Base-by-base conservation (phyloP, 2,113 vertebrate genomes). In the Xiphophorus hellerii region DNA sequence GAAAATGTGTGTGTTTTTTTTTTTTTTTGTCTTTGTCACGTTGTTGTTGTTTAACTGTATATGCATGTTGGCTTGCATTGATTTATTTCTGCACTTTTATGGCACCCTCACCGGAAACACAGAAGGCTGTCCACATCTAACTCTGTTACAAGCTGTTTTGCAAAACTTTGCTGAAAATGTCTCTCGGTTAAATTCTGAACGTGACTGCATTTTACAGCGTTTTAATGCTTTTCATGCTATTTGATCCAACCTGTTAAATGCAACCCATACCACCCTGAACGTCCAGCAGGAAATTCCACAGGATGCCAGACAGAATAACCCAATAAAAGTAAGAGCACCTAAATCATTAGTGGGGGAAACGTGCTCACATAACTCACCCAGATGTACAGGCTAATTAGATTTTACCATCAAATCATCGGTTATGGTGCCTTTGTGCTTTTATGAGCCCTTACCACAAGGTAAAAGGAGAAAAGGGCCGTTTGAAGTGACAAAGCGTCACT, bases 341-440 rank as follows among this genome's bases (percentile, higher is more conserved):
- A 93, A 95, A 94, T 96, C 96, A 97, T 98, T 97, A 97, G 96
- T 94, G 94, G 89, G 94, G 65, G 94, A 94, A 94, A 93, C 95
- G 93, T 94, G 94, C 96, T 96, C 96, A 93, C 94, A 94, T 96
- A 96, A 97, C 95, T 95, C 95, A 94, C 96, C 94, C 96, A 94
- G 96, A 97, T 97, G 95, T 95, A 96, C 93, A 92, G 94, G 91
- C 96, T 98, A 97, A 97, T 98, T 97, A 95, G 95, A 95, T 97
- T 97, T 97, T 93, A 93, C 95, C 94, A 94, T 96, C 94, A 95
- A 95, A 96, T 96, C 95, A 96, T 96, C 93, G 95, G 93, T 95
- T 95, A 89, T 90, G 90, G 90, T 92, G 90, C 82, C 84, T 84
- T 83, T 92, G 93, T 94, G 95, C 88, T 96, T 97, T 97, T 96